Conservation (phyloP, 2,797 vertebrate species). For the Hafferia zeledoni region DNA sequence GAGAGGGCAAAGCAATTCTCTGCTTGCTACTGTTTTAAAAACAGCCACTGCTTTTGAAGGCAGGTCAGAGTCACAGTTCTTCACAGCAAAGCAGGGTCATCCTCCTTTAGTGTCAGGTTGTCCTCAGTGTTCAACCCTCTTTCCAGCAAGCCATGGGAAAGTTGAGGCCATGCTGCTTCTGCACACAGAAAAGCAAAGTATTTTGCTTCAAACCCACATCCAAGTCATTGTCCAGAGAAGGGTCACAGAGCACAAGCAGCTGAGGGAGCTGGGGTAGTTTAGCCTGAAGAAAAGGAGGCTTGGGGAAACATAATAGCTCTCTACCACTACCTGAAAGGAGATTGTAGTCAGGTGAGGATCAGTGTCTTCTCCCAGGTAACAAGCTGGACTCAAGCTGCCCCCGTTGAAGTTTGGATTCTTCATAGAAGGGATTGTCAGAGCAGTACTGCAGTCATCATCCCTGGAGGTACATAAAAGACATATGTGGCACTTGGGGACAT, state of each 20-base stretch:
- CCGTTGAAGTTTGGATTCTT: neutral
- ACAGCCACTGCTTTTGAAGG: fast-evolving
- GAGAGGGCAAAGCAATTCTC: neutral
- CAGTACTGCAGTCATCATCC: neutral
- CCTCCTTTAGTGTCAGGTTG: neutral
- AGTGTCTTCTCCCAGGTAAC: neutral
- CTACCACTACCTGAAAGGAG: neutral
- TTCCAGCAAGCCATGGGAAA: neutral
- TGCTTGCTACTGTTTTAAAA: neutral
- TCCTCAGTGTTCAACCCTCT: neutral
- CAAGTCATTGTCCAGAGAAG: neutral
- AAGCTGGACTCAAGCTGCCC: neutral
- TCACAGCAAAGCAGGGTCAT: neutral
- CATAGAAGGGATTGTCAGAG: too few species aligned
- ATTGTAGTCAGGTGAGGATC: fast-evolving
- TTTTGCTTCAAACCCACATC: neutral
- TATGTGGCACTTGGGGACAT: fast-evolving
- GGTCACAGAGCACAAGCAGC: fast-evolving
- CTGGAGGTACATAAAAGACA: neutral
- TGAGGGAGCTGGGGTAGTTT: neutral
- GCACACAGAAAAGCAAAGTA: neutral
- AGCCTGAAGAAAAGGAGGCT: neutral
- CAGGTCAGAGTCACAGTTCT: neutral
- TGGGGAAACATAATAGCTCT: neutral
- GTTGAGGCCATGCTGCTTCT: neutral